Evolutionary conservation across 2,888 invertebrate genomes (phyloP).

Genomic region (Lasioglossum morio): DNA sequence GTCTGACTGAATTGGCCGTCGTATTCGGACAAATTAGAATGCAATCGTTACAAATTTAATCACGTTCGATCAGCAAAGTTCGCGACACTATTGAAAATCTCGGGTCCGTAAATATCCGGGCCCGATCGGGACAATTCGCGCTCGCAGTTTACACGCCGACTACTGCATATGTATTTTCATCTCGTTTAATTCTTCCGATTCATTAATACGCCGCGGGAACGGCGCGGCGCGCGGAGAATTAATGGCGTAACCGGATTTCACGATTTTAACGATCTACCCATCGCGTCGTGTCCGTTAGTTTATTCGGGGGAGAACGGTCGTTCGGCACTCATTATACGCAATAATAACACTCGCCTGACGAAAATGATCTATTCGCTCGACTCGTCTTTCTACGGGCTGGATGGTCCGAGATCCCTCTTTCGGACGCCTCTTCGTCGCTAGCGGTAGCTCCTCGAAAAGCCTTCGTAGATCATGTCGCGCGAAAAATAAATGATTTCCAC

Average conservation of each 20-base stretch:
- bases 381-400: slow-evolving; percentile 19
- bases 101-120: slow-evolving; percentile 15
- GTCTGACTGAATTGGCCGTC: not conserved
- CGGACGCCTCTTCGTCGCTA: not conserved
- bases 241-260: slow-evolving; percentile 47
- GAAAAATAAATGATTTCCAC: slow-evolving; percentile 65
- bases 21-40: not conserved
- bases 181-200: slow-evolving; percentile 59
- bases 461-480: slow-evolving; percentile 59
- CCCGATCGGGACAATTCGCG: not conserved
- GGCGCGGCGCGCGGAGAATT: slow-evolving; percentile 22
- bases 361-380: slow-evolving; percentile 46
- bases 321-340: slow-evolving; percentile 50
- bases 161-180: slow-evolving; percentile 37
- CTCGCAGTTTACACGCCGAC: not conserved
- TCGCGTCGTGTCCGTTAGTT: not conserved
- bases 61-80: not conserved
- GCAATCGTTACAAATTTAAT: not conserved
- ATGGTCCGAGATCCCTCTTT: not conserved
- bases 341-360: slow-evolving; percentile 18
- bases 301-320: slow-evolving; percentile 19
- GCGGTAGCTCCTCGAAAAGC: slow-evolving; percentile 23
- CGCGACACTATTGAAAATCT: not conserved
- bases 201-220: slow-evolving; percentile 40
- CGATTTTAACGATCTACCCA: slow-evolving; percentile 41